Evolutionary conservation across 2,113 vertebrate species (phyloP), one percentile per base, ranked within the genome.

Genomic region (Hemiprocne comata): DNA sequence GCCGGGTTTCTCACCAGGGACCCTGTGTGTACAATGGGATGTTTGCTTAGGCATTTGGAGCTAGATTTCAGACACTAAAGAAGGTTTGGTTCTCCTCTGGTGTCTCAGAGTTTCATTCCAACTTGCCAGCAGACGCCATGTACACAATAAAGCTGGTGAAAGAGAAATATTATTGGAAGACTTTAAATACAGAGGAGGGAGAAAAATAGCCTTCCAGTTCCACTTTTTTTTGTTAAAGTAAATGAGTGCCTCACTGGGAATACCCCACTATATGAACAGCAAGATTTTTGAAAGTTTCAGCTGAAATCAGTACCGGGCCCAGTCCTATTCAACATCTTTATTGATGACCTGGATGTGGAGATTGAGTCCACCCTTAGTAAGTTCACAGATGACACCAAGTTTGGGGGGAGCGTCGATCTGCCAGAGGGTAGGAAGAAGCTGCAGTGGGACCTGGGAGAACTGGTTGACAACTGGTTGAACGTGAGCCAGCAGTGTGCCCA

Each of bases 21-120:
- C 87, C n/a, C 82, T 93, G 54, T 92, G 66, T 93, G 88, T 77
- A 95, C 86, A 95, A 91, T 93, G 77, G 86, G 86, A 93, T 93
- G 73, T 95, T 96, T 97, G 91, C 93, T 81, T 67, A 85, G 85
- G 78, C 85, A 80, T 42, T 95, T 86, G 54, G 42, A 88, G 51
- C 73, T 69, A 20, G 10, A 54, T 88, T 92, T 88, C 86, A 95
- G 84, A 77, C 62, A 62, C 78, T 88, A 79, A 96, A 91, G 66
- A 46, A 70, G 44, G 93, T 69, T 69, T 95, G 78, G 73, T 77
- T 89, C 71, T 74, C 48, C 93, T 91, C 78, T 95, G 42, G 58
- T 84, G 80, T 58, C 94, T 83, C 13, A 0, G 57, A 85, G 71
- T 71, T 88, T 96, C 85, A 75, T 86, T 93, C n/a, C 85, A 62